Conservation (phyloP, 2,888 invertebrate species). For the Nomada ferruginata region DNA sequence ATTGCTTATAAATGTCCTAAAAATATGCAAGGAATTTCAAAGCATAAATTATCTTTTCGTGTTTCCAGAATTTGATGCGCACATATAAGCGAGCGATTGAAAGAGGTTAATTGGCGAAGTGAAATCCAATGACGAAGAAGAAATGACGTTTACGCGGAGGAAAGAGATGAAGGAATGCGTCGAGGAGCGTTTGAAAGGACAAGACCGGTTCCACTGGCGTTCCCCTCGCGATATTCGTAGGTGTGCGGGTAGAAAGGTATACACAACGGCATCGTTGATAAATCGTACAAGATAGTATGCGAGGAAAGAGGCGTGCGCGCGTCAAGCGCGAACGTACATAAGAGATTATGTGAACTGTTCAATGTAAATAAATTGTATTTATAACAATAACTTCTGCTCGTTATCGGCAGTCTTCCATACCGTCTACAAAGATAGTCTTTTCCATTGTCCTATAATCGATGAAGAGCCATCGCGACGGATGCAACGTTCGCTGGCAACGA, state of each 20-base stretch:
- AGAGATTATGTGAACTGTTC: slow-evolving; percentile 12
- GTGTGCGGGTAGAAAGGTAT: slow-evolving; percentile 9
- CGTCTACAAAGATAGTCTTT: slow-evolving; percentile 30
- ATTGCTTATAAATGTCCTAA: background rate
- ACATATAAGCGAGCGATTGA: background rate
- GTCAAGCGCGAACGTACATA: slow-evolving; percentile 31
- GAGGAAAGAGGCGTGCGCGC: slow-evolving; percentile 38
- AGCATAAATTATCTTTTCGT: too few species aligned
- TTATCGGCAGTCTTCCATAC: slow-evolving; percentile 43
- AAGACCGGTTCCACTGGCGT: slow-evolving; percentile 63
- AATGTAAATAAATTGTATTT: slow-evolving; percentile 34
- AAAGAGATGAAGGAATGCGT: slow-evolving; percentile 16
- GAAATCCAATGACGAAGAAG: slow-evolving; percentile 2
- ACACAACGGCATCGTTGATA: slow-evolving; percentile 28
- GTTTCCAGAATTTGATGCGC: background rate
- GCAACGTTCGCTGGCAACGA: slow-evolving; percentile 40
- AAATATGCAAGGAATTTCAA: background rate
- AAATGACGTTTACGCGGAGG: slow-evolving; percentile 25
- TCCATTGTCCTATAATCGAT: slow-evolving; percentile 35
- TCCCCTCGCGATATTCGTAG: slow-evolving; percentile 55
- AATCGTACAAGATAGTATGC: slow-evolving; percentile 35
- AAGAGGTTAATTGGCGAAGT: background rate
- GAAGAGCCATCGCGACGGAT: slow-evolving; percentile 29
- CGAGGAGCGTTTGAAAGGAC: slow-evolving; percentile 16
- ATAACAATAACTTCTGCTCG: slow-evolving; percentile 41